Conservation (phyloP, 2,797 vertebrate species). For the Bucorvus abyssinicus region DNA sequence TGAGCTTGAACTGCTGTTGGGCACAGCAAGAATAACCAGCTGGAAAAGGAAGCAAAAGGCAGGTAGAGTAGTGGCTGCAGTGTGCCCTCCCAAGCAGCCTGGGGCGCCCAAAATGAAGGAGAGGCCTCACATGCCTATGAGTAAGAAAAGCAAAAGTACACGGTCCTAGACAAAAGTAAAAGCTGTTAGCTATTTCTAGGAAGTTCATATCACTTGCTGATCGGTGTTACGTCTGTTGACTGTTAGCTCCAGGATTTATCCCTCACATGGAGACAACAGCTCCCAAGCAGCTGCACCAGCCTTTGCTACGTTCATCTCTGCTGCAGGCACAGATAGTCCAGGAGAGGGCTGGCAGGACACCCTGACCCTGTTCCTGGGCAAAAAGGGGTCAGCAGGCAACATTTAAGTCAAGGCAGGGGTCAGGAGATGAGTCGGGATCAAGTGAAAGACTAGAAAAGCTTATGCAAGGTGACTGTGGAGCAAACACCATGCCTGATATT, state of each 20-base stretch:
- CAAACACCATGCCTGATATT: background rate
- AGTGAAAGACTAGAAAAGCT: background rate
- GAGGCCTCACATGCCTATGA: background rate
- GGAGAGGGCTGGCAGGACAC: background rate
- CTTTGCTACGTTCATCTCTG: background rate
- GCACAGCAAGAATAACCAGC: background rate
- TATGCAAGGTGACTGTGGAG: background rate
- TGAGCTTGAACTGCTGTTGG: background rate
- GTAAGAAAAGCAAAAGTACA: background rate
- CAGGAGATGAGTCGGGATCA: background rate
- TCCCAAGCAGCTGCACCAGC: background rate
- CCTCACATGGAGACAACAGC: background rate
- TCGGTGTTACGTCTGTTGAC: background rate
- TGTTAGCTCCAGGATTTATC: background rate
- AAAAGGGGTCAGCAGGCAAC: background rate
- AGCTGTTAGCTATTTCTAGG: background rate
- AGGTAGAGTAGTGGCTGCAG: background rate
- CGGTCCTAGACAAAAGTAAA: background rate
- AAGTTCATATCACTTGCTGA: background rate
- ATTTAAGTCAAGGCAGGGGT: background rate
- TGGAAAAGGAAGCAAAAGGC: background rate
- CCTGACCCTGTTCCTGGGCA: background rate
- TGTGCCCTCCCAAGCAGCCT: background rate
- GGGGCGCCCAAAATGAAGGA: background rate
- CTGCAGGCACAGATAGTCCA: background rate